Conservation (phyloP, 1,140 invertebrate genomes). For the Cotesia vestalis region DNA sequence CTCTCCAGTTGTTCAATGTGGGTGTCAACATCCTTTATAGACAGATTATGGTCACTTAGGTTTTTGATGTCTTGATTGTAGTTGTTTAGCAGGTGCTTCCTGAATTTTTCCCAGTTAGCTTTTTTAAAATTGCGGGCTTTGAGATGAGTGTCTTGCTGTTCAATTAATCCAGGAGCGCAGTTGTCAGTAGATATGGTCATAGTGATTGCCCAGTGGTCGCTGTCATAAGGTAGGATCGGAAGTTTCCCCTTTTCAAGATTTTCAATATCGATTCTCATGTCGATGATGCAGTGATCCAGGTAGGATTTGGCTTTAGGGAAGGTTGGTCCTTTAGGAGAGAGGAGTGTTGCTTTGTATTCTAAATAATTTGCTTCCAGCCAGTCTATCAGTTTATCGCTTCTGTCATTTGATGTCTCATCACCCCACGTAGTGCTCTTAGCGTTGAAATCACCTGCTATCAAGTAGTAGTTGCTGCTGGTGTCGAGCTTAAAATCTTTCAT, state of each 20-base stretch:
- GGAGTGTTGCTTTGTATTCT: not conserved
- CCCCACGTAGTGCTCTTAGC: not conserved
- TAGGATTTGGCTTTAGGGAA: not conserved
- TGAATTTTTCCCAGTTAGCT: too few species aligned
- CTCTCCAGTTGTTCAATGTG: too few species aligned
- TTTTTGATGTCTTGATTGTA: too few species aligned
- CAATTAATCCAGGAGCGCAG: not conserved
- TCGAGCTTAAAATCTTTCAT: slow-evolving; percentile 15
- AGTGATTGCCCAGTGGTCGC: not conserved
- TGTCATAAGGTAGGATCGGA: not conserved
- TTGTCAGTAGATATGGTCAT: not conserved
- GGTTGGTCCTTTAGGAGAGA: not conserved
- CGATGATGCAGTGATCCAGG: not conserved
- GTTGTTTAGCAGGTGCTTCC: too few species aligned
- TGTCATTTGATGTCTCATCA: not conserved
- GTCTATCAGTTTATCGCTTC: not conserved
- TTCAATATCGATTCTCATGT: not conserved
- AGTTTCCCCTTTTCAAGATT: not conserved
- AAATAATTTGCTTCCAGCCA: not conserved
- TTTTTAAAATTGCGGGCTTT: too few species aligned
- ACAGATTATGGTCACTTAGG: too few species aligned
- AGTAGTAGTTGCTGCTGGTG: not conserved
- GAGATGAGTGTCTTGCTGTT: not conserved
- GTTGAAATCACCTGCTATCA: slow-evolving; percentile 7
- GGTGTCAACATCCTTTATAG: too few species aligned